Conservation (phyloP, 2,888 invertebrate species). For the Congeria kusceri region DNA sequence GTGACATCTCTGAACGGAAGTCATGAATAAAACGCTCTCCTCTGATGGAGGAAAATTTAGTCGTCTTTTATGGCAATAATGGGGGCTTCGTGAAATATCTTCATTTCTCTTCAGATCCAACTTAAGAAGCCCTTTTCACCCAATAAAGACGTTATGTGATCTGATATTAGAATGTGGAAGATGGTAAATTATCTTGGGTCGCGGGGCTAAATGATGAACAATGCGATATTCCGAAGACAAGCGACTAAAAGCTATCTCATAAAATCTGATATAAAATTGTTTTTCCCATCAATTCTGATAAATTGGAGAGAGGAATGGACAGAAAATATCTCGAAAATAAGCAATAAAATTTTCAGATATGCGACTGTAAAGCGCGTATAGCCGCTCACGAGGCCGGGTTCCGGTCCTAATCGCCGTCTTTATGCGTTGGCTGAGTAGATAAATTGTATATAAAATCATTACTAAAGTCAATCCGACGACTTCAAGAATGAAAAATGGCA, state of each 20-base stretch:
- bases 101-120: conserved; percentile 55
- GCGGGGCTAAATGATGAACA: conserved; percentile 48
- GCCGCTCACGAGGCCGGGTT: conserved; percentile 42
- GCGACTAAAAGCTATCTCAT: conserved; percentile 66
- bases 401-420: conserved; percentile 50
- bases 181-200: conserved; percentile 63
- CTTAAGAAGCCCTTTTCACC: conserved; percentile 56
- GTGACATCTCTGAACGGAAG: conserved; percentile 55
- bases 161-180: conserved; percentile 62
- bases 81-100: conserved; percentile 61
- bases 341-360: conserved; percentile 67
- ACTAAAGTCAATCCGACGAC: conserved; percentile 48
- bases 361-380: conserved; percentile 51
- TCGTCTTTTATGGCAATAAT: conserved; percentile 64
- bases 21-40: conserved; percentile 66
- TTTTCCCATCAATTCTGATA: conserved; percentile 61
- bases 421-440: conserved; percentile 49
- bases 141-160: conserved; percentile 61
- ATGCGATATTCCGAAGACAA: conserved; percentile 56
- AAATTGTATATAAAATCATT: conserved; percentile 67
- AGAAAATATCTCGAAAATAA: conserved; percentile 68
- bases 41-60: conserved; percentile 56
- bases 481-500: conserved; percentile 39
- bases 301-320: conserved; percentile 64
- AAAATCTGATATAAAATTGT: conserved; percentile 68